Percentiles rank a stretch among this genome's conserved stretches.
These are phyloP conservation scores for Palythoa grandiflora DNA, from an alignment of 92 coral and sea anemone species.

Conservation along the genomic window DNA sequence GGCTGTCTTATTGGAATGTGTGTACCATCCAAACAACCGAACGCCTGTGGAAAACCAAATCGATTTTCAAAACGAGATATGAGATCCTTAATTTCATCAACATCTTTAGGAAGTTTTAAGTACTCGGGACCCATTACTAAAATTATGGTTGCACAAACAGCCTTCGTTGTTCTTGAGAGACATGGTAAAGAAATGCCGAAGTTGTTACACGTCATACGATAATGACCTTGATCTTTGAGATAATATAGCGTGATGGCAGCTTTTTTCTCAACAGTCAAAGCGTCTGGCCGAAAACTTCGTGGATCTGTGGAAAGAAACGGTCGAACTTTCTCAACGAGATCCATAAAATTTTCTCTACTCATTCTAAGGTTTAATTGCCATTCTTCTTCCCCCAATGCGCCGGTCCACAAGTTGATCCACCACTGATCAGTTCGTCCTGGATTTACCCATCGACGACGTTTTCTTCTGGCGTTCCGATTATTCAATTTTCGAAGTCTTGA, in stretches of 20 bases:
- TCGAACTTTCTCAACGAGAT: constrained; percentile 31
- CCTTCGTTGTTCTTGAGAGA: constrained; percentile 56
- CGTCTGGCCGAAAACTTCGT: constrained; percentile 56
- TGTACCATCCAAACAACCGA: constrained; percentile 60
- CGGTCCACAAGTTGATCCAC: constrained; percentile 57
- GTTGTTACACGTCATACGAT: constrained; percentile 64
- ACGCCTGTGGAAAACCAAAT: constrained; percentile 65
- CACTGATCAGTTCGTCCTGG: constrained; percentile 13
- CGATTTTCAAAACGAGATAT: constrained; percentile 62
- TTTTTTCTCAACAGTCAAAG: constrained; percentile 55
- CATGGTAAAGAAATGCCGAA: constrained; percentile 61
- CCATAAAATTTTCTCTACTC: constrained; percentile 33
- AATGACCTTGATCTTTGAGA: constrained; percentile 56
- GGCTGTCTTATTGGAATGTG: constrained; percentile 59
- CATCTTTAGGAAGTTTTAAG: constrained; percentile 58
- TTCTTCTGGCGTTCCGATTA: constrained; percentile 47
- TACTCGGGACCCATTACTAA: constrained; percentile 60
- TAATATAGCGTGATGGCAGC: constrained; percentile 50
- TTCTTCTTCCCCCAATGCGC: constrained; percentile 43
- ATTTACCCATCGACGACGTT: constrained; percentile 30
- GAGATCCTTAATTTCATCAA: constrained; percentile 61
- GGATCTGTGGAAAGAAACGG: constrained; percentile 26
- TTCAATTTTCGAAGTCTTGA: constrained; percentile 28
- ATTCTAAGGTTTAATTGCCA: constrained; percentile 55
- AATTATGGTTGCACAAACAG: constrained; percentile 52